Evolutionary conservation across 2,113 vertebrate genomes (phyloP).

Genomic region (Trochalopteron elliotii): DNA sequence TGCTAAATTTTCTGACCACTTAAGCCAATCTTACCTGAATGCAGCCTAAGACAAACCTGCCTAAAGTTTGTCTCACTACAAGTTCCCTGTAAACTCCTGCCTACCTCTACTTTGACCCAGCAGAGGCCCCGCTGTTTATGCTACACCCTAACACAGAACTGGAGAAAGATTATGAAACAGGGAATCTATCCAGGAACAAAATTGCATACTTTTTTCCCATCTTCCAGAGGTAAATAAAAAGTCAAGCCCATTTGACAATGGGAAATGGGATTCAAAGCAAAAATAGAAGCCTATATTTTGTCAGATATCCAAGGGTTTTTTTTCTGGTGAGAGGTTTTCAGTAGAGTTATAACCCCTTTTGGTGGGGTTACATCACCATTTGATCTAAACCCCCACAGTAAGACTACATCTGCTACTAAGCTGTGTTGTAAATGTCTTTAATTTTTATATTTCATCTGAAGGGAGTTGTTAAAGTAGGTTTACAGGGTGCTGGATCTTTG

Average conservation of each 20-base stretch:
- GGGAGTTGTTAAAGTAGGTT: slow-evolving; percentile 80
- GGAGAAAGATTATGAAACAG: slow-evolving; percentile 24
- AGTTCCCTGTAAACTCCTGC: not conserved
- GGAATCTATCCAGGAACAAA: slow-evolving; percentile 62
- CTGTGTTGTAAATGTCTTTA: slow-evolving; percentile 85
- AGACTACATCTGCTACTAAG: slow-evolving; percentile 84
- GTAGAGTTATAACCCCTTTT: slow-evolving; percentile 72
- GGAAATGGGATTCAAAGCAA: slow-evolving; percentile 66
- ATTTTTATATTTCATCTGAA: slow-evolving; percentile 85
- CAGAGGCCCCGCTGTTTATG: not conserved
- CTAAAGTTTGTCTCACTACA: not conserved
- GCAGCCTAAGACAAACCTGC: not conserved
- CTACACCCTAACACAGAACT: not conserved
- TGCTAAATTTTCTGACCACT: not conserved
- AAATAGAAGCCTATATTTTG: slow-evolving; percentile 70
- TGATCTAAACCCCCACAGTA: slow-evolving; percentile 79
- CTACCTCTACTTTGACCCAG: not conserved
- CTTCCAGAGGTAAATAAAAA: slow-evolving; percentile 55
- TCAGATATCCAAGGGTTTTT: slow-evolving; percentile 63
- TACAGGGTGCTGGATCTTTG: slow-evolving; percentile 81
- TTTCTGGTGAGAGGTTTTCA: slow-evolving; percentile 73
- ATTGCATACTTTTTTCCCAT: not conserved
- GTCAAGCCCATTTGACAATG: slow-evolving; percentile 52
- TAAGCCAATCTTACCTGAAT: not conserved
- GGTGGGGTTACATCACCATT: slow-evolving; percentile 79